A percentile compares a stretch with the other conserved stretches of the same genome.
These are phyloP conservation scores for Macrobrachium rosenbergii DNA, from an alignment of 1,140 invertebrate species.

Conservation along the genomic window DNA sequence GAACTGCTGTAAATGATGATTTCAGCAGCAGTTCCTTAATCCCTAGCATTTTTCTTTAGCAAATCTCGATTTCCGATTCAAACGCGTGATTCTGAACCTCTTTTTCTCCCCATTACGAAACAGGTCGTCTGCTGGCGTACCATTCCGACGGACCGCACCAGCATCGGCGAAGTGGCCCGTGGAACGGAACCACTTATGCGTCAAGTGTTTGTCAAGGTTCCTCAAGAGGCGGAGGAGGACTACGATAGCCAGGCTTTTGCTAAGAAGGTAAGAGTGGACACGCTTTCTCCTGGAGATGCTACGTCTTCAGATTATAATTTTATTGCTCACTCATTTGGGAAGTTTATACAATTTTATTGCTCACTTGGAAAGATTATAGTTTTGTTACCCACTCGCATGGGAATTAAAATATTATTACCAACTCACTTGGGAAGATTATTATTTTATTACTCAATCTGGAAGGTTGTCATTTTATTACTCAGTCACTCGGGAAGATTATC, in stretches of 20 bases:
- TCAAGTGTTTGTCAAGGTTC: constrained; percentile 87
- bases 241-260: constrained; percentile 50
- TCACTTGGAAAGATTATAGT: no score
- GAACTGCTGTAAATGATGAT: no score
- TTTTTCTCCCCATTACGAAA: constrained; percentile 44
- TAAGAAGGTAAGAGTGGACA: constrained; percentile 32
- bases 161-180: constrained; percentile 90
- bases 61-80: neutral
- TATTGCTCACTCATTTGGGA: no score
- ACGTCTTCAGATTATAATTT: no score
- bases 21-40: no score
- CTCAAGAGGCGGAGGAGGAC: constrained; percentile 52
- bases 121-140: constrained; percentile 92
- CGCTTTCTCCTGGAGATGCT: neutral
- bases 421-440: no score
- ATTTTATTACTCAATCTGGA: no score
- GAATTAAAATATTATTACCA: no score
- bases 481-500: no score
- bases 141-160: constrained; percentile 86
- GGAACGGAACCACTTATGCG: constrained; percentile 95
- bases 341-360: no score
- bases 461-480: no score
- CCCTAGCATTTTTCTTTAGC: neutral
- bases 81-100: neutral
- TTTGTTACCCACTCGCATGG: no score